A percentile compares a stretch with the other conserved stretches of the same genome.
These are phyloP conservation scores for Penaeus vannamei DNA, from an alignment of 1,140 invertebrate genomes.

Conservation along the genomic window DNA sequence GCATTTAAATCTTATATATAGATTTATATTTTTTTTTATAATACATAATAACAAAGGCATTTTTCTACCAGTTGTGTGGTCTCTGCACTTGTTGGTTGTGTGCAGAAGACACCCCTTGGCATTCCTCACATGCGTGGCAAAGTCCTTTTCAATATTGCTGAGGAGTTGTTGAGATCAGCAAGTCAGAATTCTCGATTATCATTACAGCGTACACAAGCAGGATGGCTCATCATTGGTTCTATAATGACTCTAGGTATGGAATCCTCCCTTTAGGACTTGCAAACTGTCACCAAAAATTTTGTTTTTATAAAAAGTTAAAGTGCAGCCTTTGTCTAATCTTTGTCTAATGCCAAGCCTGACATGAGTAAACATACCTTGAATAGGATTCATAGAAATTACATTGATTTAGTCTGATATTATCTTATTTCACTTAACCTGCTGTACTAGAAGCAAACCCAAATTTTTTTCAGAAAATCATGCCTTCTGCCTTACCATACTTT, in stretches of 20 bases:
- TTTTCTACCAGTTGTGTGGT: conserved; percentile 77
- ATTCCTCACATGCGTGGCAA: conserved; percentile 97
- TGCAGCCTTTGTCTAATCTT: too few relatives aligned
- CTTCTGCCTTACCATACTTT: too few relatives aligned
- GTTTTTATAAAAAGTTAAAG: neutral
- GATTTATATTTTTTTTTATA: too few relatives aligned
- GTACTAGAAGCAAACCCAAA: too few relatives aligned
- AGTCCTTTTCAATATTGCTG: conserved; percentile 96
- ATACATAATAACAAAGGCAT: too few relatives aligned
- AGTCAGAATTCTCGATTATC: conserved; percentile 96
- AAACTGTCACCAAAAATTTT: neutral
- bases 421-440: too few relatives aligned
- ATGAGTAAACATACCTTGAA: too few relatives aligned
- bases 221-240: conserved; percentile 96
- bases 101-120: conserved; percentile 90
- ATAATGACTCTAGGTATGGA: conserved; percentile 90
- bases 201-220: conserved; percentile 94
- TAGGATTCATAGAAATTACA: too few relatives aligned
- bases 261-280: conserved; percentile 6
- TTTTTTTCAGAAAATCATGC: too few relatives aligned
- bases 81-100: conserved; percentile 92
- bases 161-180: conserved; percentile 96
- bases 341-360: too few relatives aligned
- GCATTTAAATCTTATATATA: too few relatives aligned
- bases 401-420: too few relatives aligned